Percentiles rank a stretch among this genome's conserved stretches.
phyloP scores from a whole-genome alignment of 2,113 vertebrate species.

The Chaetodon auriga region DNA sequence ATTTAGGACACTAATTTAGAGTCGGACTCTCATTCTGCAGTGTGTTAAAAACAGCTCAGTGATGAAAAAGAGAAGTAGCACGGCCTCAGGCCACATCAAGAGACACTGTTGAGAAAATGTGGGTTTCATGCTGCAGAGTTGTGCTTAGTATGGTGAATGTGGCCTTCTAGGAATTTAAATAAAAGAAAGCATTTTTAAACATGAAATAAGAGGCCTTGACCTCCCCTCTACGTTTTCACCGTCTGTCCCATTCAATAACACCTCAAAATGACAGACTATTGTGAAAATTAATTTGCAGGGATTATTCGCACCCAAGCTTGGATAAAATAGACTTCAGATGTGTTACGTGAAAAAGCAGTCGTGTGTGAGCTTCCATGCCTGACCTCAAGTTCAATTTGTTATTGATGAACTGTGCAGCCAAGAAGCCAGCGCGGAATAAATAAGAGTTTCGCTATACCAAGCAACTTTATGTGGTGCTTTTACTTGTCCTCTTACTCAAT shows the following conservation, averaged over 20 bases:
- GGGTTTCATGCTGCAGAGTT: constrained; percentile 23
- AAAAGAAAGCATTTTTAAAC: constrained; percentile 27
- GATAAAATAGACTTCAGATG: constrained; percentile 60
- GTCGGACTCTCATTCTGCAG: constrained; percentile 30
- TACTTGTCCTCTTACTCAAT: constrained; percentile 39
- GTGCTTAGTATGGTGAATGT: constrained; percentile 11
- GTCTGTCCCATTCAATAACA: constrained; percentile 30
- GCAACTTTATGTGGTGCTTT: constrained; percentile 49
- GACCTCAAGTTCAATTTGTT: constrained; percentile 62
- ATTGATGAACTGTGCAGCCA: constrained; percentile 39
- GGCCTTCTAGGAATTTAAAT: constrained; percentile 61
- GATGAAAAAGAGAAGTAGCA: constrained; percentile 52
- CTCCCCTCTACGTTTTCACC: constrained; percentile 7
- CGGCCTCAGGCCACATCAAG: constrained; percentile 52
- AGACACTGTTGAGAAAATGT: constrained; percentile 33
- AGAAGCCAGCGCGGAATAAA: constrained; percentile 23
- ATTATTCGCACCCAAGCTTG: constrained; percentile 56
- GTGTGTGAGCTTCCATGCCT: constrained; percentile 47
- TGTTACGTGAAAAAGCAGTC: constrained; percentile 36
- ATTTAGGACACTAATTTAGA: constrained; percentile 72
- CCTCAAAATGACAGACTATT: constrained; percentile 40
- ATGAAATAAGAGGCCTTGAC: constrained; percentile 40
- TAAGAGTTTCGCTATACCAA: constrained; percentile 22
- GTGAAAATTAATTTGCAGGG: constrained; percentile 62
- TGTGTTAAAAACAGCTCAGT: constrained; percentile 58